Percentiles rank a stretch among this genome's conserved stretches.
Evolutionary conservation across 2,797 vertebrate genomes (phyloP).

Genomic region (Distichodus sexfasciatus): DNA sequence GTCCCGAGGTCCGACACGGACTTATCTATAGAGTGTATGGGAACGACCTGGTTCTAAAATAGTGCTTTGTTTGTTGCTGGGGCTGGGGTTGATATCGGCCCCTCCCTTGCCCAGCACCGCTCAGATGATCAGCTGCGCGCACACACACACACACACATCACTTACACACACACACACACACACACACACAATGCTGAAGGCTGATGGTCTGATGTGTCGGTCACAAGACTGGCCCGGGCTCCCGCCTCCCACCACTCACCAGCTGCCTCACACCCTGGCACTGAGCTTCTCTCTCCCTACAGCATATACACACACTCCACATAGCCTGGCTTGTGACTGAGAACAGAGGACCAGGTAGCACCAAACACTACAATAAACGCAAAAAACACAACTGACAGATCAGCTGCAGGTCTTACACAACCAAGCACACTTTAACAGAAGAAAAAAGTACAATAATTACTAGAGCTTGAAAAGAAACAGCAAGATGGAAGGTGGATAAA

Average conservation of each 20-base stretch:
- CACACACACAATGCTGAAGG: conserved; percentile 54
- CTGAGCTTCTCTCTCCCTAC: conserved; percentile 21
- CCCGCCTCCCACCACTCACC: conserved; percentile 61
- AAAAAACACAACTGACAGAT: neutral
- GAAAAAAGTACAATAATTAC: no score
- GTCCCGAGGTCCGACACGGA: conserved; percentile 22
- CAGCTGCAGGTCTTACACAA: no score
- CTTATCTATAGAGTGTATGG: neutral
- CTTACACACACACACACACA: no score
- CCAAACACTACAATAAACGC: conserved; percentile 13
- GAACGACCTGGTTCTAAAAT: conserved; percentile 40
- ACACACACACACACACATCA: no score
- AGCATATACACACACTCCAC: conserved; percentile 25
- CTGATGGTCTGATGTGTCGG: conserved; percentile 69
- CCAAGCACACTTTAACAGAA: no score
- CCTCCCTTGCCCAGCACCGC: conserved; percentile 55
- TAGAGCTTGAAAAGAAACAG: no score
- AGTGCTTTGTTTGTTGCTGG: conserved; percentile 45
- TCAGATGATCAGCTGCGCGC: conserved; percentile 77
- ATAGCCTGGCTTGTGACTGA: neutral
- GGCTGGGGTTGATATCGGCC: conserved; percentile 37
- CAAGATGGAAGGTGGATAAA: no score
- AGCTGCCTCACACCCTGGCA: conserved; percentile 60
- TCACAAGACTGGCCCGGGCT: conserved; percentile 75
- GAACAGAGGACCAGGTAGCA: neutral